Percentiles rank a stretch among this genome's conserved stretches.
Conservation (phyloP, 2,113 vertebrate species). For the Atrichornis clamosus region DNA sequence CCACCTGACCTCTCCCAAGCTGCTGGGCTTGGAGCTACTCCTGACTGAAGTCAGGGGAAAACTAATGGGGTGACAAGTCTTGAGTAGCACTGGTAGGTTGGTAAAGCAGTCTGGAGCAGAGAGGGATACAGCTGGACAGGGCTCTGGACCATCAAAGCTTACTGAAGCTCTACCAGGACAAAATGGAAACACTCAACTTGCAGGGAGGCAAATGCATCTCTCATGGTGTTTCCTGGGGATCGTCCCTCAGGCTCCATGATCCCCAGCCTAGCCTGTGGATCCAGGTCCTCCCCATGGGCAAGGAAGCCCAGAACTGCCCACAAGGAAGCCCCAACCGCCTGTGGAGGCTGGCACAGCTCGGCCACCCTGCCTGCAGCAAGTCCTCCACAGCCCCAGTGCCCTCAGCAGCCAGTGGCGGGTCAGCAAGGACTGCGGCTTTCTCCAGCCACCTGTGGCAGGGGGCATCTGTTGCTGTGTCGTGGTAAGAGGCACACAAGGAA, state of each 20-base stretch:
- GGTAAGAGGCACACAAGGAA: not conserved
- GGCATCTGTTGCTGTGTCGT: not conserved
- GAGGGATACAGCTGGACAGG: not conserved
- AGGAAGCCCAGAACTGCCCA: fast-evolving
- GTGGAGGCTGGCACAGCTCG: fast-evolving
- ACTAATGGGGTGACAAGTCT: not conserved
- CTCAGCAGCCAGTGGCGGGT: not conserved
- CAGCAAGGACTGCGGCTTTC: not conserved
- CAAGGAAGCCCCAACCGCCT: not conserved
- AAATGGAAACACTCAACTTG: not conserved
- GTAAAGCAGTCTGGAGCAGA: not conserved
- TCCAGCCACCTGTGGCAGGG: not conserved
- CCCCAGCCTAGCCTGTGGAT: not conserved
- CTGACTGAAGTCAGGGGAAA: not conserved
- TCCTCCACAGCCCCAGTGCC: fast-evolving
- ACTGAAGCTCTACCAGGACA: not conserved
- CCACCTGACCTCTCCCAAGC: not conserved
- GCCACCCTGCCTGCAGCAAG: not conserved
- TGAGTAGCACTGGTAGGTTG: fast-evolving
- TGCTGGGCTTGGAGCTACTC: not conserved
- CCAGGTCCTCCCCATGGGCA: not conserved
- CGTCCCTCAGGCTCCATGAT: fast-evolving
- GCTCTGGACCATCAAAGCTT: not conserved
- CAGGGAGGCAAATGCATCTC: not conserved
- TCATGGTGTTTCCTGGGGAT: not conserved